These are phyloP conservation scores for Caerostris darwini DNA, from an alignment of 1,140 invertebrate species.

Conservation along the genomic window DNA sequence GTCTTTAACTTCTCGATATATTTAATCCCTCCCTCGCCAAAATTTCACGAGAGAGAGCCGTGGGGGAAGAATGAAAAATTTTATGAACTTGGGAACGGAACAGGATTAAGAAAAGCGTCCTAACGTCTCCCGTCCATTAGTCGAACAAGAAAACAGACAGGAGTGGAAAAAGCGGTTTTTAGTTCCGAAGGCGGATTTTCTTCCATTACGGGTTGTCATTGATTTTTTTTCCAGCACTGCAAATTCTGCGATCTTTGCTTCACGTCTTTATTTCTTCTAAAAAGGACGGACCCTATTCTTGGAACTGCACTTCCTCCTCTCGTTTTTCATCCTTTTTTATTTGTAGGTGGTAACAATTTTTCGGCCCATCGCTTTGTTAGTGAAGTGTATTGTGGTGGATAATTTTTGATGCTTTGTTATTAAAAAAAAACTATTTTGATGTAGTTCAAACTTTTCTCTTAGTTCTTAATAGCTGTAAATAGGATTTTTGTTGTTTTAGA, in stretches of 20 bases:
- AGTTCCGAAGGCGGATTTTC: background rate
- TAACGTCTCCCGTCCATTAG: background rate
- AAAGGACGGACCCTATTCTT: background rate
- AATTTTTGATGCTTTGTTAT: no score
- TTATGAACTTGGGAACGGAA: background rate
- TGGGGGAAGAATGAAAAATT: background rate
- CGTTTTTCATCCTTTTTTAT: background rate
- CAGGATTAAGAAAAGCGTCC: background rate
- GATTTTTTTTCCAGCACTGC: background rate
- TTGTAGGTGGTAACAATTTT: background rate
- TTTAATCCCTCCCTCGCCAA: background rate
- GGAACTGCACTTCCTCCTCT: background rate
- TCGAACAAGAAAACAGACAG: background rate
- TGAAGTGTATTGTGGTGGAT: no score
- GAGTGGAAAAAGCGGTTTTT: background rate
- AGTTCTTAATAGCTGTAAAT: no score
- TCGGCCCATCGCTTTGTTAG: no score
- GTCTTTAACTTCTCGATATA: background rate
- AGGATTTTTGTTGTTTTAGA: no score
- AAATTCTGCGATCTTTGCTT: background rate
- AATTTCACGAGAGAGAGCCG: background rate
- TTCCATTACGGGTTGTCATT: conserved; percentile 1
- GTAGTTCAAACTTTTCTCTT: no score
- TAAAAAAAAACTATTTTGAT: no score
- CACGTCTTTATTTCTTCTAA: background rate